A percentile compares a stretch with the other conserved stretches of the same genome.
These are phyloP conservation scores for Agelastica alni DNA, from an alignment of 2,888 invertebrate species.

Conservation along the genomic window DNA sequence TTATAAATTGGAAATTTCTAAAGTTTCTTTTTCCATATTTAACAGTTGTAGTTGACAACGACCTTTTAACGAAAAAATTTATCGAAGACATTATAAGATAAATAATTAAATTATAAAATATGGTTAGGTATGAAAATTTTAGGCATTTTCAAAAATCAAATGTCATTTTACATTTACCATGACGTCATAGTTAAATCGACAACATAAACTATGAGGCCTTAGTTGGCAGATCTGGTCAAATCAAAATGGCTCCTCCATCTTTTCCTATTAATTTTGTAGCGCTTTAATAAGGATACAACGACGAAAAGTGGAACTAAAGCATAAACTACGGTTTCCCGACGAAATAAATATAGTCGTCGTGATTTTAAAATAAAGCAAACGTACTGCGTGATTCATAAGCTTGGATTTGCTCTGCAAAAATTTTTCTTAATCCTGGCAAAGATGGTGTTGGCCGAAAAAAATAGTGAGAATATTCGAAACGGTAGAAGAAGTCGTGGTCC, in stretches of 20 bases:
- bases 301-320: constrained; percentile 7
- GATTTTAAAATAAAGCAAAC: constrained; percentile 23
- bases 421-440: constrained; percentile 35
- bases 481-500: constrained; percentile 89
- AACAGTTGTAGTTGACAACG: constrained; percentile 60
- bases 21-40: constrained; percentile 78
- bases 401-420: constrained; percentile 21
- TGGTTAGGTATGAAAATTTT: too few species aligned
- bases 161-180: too few species aligned
- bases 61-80: constrained; percentile 54
- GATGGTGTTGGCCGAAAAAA: constrained; percentile 91
- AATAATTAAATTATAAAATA: too few species aligned
- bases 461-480: constrained; percentile 79
- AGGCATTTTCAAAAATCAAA: too few species aligned
- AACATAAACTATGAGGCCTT: too few species aligned
- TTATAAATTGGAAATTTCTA: constrained; percentile 74
- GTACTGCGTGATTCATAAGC: constrained; percentile 39
- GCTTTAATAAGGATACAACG: too few species aligned
- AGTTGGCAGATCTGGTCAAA: too few species aligned
- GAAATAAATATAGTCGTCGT: constrained; percentile 34
- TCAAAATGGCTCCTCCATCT: too few species aligned
- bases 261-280: too few species aligned
- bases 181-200: too few species aligned
- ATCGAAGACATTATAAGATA: constrained; percentile 41
- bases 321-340: constrained; percentile 51